Evolutionary conservation across 2,113 vertebrate species (phyloP), one percentile per base, ranked within the genome.

Genomic region (Sula dactylatra): DNA sequence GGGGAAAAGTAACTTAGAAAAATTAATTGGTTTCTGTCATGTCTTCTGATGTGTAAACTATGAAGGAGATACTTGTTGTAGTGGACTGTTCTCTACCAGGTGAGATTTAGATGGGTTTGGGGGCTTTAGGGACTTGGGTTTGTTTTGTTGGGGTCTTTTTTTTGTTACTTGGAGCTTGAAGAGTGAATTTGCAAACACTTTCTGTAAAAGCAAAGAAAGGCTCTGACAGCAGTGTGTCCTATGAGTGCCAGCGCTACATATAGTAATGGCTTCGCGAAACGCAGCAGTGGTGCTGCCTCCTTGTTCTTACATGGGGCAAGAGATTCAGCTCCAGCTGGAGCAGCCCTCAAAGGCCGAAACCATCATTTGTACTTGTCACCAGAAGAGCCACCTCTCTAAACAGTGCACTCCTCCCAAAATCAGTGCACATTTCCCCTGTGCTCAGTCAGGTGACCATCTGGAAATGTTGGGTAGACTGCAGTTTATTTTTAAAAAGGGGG

Each of bases 401-500:
- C 29, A 32, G n/a, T 26, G n/a, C 4, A 0, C 9, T 84, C 19
- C 42, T 81, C 24, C n/a, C 56, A 55, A 67, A 65, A 72, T 66
- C 59, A 45, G 1, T 2, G 1, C 13, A 42, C 4, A 0, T 82
- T 78, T 71, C 24, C 20, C 54, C 58, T 1, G 0, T 58, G 25
- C 19, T 78, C 0, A 0, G 14, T 66, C 27, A 38, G 49, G 4
- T 0, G 0, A 42, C 31, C n/a, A 5, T 32, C 36, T 12, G 6
- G 34, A 82, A 72, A 36, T 58, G 20, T 31, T 94, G 61, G 55
- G 42, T 25, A 74, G 76, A 18, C 16, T 34, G 17, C 4, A 3
- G 76, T 83, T 80, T 45, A 29, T 36, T 88, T 94, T 86, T 61
- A 4, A 64, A 69, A 82, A 27, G n/a, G 13, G 9, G 13, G n/a